Percentiles rank a stretch among this genome's conserved stretches.
These are phyloP conservation scores for Aporophyla nigra DNA, from an alignment of 2,888 invertebrate species.

Conservation along the genomic window DNA sequence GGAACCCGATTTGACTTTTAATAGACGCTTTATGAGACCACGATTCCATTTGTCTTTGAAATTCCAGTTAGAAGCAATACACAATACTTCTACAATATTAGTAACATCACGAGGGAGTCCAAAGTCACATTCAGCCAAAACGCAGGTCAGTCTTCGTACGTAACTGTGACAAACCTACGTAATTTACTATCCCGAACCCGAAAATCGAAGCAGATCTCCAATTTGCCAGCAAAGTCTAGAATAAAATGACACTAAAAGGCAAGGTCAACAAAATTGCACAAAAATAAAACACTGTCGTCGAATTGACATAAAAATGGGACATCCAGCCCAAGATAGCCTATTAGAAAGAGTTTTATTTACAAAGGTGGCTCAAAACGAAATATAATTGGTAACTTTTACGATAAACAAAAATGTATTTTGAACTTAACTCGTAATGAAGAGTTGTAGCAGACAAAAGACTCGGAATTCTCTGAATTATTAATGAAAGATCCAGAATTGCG, in stretches of 20 bases:
- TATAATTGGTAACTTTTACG: slow-evolving; percentile 13
- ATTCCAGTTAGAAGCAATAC: not conserved
- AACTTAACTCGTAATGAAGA: slow-evolving; percentile 22
- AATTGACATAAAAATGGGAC: not conserved
- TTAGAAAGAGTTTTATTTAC: not conserved
- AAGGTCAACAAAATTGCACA: slow-evolving; percentile 1
- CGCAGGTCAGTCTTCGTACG: too few relatives aligned
- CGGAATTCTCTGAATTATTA: slow-evolving; percentile 3
- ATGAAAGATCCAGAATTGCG: not conserved
- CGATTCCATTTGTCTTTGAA: not conserved
- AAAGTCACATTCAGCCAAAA: not conserved
- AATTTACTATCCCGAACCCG: not conserved
- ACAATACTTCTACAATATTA: not conserved
- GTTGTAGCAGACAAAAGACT: slow-evolving; percentile 4
- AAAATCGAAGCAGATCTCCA: not conserved
- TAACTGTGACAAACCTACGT: not conserved
- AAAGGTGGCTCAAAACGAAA: slow-evolving; percentile 6
- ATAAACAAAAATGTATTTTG: slow-evolving; percentile 7
- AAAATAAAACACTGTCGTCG: slow-evolving; percentile 20
- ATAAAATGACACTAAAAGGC: slow-evolving; percentile 7
- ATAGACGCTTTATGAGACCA: not conserved
- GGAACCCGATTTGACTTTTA: not conserved
- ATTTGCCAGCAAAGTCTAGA: not conserved
- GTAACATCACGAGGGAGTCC: not conserved
- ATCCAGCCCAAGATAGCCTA: not conserved